Percentiles rank a stretch among this genome's conserved stretches.
phyloP scores from a whole-genome alignment of 1,140 invertebrate species.

The Chironomus tepperi region DNA sequence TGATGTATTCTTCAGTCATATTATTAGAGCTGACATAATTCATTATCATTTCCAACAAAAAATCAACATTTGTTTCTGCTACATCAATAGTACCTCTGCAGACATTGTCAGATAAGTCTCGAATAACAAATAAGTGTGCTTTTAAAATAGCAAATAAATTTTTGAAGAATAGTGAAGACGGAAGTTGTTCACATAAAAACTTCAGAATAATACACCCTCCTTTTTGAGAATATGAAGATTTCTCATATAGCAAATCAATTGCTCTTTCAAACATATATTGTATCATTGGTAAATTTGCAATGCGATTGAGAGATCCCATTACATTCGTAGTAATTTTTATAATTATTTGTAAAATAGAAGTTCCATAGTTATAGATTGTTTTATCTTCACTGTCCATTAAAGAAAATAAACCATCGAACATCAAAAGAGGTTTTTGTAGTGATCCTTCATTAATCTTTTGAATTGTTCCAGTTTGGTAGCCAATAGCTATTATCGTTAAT shows the following conservation, averaged over 20 bases:
- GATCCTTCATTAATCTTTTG: conserved; percentile 41
- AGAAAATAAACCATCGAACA: conserved; percentile 80
- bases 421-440: conserved; percentile 78
- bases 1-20: conserved; percentile 53
- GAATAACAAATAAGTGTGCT: conserved; percentile 89
- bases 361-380: conserved; percentile 81
- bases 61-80: conserved; percentile 79
- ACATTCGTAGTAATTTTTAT: conserved; percentile 77
- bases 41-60: conserved; percentile 71
- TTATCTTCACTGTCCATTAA: conserved; percentile 91
- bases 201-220: conserved; percentile 91
- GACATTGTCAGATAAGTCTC: conserved; percentile 86
- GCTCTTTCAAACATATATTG: conserved; percentile 87
- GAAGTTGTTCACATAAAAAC: conserved; percentile 82
- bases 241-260: conserved; percentile 84
- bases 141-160: conserved; percentile 84
- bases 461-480: conserved; percentile 75
- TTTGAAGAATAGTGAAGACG: conserved; percentile 78
- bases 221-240: conserved; percentile 92
- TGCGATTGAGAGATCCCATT: conserved; percentile 75
- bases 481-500: conserved; percentile 82
- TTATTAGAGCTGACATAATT: conserved; percentile 34
- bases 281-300: conserved; percentile 79
- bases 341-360: conserved; percentile 70
- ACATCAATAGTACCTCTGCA: conserved; percentile 88